Evolutionary conservation across 2,113 vertebrate genomes (phyloP), one percentile per base, ranked within the genome.

Genomic region (Brachyistius frenatus): DNA sequence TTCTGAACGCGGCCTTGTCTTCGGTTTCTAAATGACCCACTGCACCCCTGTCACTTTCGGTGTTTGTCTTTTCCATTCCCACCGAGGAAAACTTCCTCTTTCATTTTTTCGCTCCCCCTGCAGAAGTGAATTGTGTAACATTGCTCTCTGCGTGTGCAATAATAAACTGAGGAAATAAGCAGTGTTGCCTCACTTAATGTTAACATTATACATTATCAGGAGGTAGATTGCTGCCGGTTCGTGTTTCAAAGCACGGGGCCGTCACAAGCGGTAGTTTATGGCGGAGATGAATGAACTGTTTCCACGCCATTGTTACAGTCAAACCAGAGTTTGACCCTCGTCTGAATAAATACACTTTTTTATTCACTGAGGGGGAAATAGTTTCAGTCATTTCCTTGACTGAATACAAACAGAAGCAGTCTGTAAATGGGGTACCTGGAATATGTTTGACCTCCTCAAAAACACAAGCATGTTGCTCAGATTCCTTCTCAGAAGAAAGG

Each of bases 91-190:
- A 52, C 88, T 91, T 91, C 90, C 78, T 81, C 76, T 85, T 69
- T 85, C 46, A 23, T 80, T 81, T 75, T 77, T 81, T 80, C 30
- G 53, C 16, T 83, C 64, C 68, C 31, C 46, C 75, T 58, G 76
- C 75, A 81, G 77, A 90, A 88, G 83, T 83, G 73, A 92, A 90
- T 92, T 86, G 78, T 86, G 84, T 87, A 92, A 90, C 81, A 89
- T 92, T 82, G 88, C 56, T 89, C 41, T 83, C 88, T 92, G 68
- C 36, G 78, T 84, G 86, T 90, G 89, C 66, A 93, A 93, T 87
- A 92, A 92, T 91, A 93, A 94, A 91, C 84, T 47, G 61, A 90
- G 89, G 89, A 92, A 91, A 92, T 92, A 85, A 88, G 80, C 13
- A 35, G 78, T 85, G 74, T 93, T 85, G 83, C 84, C 73, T 87